Evolutionary conservation across 1,140 invertebrate genomes (phyloP), one percentile per base, ranked within the genome.

Genomic region (Drosophila santomea): DNA sequence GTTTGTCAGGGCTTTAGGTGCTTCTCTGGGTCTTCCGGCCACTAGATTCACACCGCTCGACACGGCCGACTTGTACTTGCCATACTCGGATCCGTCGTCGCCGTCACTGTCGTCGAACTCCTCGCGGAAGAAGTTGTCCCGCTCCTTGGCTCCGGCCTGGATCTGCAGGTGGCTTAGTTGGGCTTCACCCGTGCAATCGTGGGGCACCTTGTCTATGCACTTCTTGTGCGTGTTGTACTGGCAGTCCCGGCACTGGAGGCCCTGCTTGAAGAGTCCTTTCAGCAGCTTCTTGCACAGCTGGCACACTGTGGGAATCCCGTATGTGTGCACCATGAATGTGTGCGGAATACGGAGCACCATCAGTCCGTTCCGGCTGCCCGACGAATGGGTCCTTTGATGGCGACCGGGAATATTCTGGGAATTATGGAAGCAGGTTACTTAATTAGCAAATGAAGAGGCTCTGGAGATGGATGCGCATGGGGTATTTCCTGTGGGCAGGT

Each of bases 221-320:
- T 99, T 99, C 92, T 99, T 98, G 93, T 99, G 98, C 66, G 97
- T 97, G 94, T 99, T 99, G 93, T 98, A 99, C 92, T 98, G 98
- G 92, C 98, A 99, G 94, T 99, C 98, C 93, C 98, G 97, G 93
- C 99, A 99, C 93, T 99, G 98, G 59, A 99, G 93, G 45, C 99
- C 98, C 93, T 99, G 99, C 91, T 98, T 97, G 93, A 99, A 99
- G 48, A 99, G 94, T 2, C 98, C 98, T 83, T 97, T 96, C 23
- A 99, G 94, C 76, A 99, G 94, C 93, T 98, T 98, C 92, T 98
- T 98, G 94, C 98, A 99, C 91, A 96, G 95, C 80, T 98, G 97
- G 93, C 99, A 99, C 12, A 99, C 96, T 1, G 99, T 99, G 17
- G 98, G 99, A 43, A 97, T 94, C 17, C 97, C 98, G 93, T 99